phyloP scores from a whole-genome alignment of 2,797 vertebrate species.

The Myotis daubentonii region DNA sequence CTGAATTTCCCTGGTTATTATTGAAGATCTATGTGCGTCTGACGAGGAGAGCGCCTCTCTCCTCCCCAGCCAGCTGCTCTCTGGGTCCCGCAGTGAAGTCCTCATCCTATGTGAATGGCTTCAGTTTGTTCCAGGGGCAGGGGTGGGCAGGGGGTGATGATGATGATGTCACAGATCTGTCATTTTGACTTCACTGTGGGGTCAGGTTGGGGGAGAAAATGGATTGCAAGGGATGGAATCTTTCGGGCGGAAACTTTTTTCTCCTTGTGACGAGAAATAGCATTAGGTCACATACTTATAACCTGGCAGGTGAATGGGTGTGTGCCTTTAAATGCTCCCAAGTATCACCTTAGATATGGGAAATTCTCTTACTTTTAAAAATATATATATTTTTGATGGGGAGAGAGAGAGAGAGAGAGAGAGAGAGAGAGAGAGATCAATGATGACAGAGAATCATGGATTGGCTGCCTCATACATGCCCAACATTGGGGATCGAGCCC shows the following conservation, averaged over 20 bases:
- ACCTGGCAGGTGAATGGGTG: conserved; percentile 45
- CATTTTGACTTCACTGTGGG: conserved; percentile 71
- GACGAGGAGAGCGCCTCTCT: conserved; percentile 72
- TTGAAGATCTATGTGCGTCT: conserved; percentile 80
- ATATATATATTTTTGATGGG: no score
- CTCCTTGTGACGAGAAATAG: conserved; percentile 40
- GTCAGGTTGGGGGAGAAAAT: conserved; percentile 65
- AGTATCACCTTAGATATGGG: conserved; percentile 43
- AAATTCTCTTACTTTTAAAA: conserved; percentile 16
- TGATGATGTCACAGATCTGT: conserved; percentile 79
- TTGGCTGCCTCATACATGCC: no score
- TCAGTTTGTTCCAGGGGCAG: conserved; percentile 75
- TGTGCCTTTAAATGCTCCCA: conserved; percentile 11
- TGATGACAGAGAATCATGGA: no score
- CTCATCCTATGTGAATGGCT: conserved; percentile 78
- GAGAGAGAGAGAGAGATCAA: no score
- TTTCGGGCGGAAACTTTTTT: conserved; percentile 30
- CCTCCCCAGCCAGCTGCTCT: conserved; percentile 71
- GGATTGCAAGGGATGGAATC: conserved; percentile 62
- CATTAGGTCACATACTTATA: conserved; percentile 42
- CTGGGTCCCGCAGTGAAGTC: conserved; percentile 75
- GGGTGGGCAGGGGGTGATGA: conserved; percentile 53
- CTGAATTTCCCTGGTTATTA: conserved; percentile 81
- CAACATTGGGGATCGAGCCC: no score
- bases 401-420: no score